Evolutionary conservation across 2,797 vertebrate species (phyloP).

Genomic region (Taenioides sp.): DNA sequence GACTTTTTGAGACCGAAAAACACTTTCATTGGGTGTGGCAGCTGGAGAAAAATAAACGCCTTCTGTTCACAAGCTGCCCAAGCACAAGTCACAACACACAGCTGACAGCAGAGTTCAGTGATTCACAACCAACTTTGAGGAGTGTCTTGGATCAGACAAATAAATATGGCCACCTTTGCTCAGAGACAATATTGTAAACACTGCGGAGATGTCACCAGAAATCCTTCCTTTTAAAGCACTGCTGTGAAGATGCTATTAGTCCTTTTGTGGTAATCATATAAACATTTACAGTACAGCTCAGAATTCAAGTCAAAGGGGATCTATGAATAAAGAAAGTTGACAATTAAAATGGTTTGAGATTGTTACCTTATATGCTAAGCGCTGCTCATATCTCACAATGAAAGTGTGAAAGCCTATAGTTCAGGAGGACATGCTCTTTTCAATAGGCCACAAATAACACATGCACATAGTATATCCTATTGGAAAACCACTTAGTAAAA

Average conservation of each 20-base stretch:
- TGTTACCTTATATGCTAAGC: neutral
- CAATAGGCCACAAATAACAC: neutral
- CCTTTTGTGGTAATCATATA: conserved; percentile 49
- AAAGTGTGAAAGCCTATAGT: no score
- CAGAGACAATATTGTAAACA: conserved; percentile 32
- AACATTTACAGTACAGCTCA: conserved; percentile 61
- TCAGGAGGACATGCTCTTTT: neutral
- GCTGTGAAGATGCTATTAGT: conserved; percentile 18
- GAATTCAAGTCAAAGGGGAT: neutral
- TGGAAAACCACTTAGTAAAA: neutral
- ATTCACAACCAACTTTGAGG: conserved; percentile 69
- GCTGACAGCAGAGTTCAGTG: conserved; percentile 66
- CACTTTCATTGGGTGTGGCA: conserved; percentile 81
- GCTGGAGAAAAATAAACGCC: conserved; percentile 77
- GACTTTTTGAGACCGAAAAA: conserved; percentile 66
- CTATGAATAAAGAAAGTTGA: neutral
- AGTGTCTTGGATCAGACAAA: conserved; percentile 58
- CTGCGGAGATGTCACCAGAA: conserved; percentile 16
- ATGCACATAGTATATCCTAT: neutral
- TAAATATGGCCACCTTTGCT: conserved; percentile 37
- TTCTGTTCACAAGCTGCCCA: conserved; percentile 72
- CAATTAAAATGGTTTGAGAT: neutral
- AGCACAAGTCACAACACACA: conserved; percentile 81
- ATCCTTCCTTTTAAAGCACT: conserved; percentile 26
- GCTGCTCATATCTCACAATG: neutral